Percentiles rank a stretch among this genome's conserved stretches.
Conservation (phyloP, 2,797 vertebrate species). For the Petrocephalus sullivani region DNA sequence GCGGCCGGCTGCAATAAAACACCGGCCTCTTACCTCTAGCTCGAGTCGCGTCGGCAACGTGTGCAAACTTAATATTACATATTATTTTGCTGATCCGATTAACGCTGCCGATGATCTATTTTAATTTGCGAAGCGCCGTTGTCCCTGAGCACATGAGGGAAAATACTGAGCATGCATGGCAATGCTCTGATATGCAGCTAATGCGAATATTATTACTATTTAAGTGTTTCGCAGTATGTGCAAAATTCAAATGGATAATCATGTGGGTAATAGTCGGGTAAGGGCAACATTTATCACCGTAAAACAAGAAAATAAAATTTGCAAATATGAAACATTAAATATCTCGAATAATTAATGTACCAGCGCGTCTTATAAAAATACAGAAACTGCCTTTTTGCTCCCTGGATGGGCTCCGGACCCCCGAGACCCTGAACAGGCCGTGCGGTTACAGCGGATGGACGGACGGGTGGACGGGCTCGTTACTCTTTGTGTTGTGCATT, state of each 20-base stretch:
- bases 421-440: too few species aligned
- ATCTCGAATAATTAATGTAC: neutral
- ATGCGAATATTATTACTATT: neutral
- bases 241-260: neutral
- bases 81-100: neutral
- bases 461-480: neutral
- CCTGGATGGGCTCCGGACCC: too few species aligned
- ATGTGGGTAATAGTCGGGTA: too few species aligned
- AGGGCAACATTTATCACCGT: neutral
- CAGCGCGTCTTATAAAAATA: neutral
- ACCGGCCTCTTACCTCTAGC: constrained; percentile 17
- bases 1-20: constrained; percentile 53
- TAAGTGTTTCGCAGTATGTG: neutral
- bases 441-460: too few species aligned
- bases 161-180: neutral
- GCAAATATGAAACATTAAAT: neutral
- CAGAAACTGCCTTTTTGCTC: neutral
- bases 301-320: neutral
- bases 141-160: neutral
- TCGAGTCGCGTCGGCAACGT: neutral
- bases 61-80: constrained; percentile 8
- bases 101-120: neutral
- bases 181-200: neutral
- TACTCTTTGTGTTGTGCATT: neutral
- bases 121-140: neutral